Conservation (phyloP, 2,797 vertebrate genomes). For the Eutrigla gurnardus region DNA sequence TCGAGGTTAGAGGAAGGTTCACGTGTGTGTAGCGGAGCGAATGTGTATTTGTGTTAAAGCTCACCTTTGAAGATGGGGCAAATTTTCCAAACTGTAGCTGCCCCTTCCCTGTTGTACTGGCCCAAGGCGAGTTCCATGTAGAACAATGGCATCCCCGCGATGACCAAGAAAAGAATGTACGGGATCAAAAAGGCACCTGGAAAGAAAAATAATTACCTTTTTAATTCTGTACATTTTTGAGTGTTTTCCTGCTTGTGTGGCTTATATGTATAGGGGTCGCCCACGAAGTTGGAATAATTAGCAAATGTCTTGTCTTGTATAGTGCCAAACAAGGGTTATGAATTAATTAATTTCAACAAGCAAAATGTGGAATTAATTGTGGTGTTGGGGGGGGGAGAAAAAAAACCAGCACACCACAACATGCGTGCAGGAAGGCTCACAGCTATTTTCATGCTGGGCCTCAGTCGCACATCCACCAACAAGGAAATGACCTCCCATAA, state of each 20-base stretch:
- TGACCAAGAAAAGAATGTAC: slow-evolving; percentile 95
- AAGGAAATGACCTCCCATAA: slow-evolving; percentile 62
- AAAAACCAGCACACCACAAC: slow-evolving; percentile 34
- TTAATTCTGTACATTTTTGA: not conserved
- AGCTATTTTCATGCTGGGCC: slow-evolving; percentile 60
- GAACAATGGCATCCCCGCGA: slow-evolving; percentile 98
- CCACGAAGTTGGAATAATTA: no score
- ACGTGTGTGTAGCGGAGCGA: not conserved
- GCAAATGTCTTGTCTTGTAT: no score
- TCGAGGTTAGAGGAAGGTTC: slow-evolving; percentile 41
- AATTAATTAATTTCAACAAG: no score
- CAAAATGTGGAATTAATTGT: not conserved
- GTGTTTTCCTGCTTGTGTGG: not conserved
- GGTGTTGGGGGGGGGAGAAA: not conserved
- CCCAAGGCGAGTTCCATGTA: slow-evolving; percentile 99
- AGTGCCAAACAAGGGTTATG: no score
- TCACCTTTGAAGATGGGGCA: slow-evolving; percentile 98
- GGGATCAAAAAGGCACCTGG: slow-evolving; percentile 98
- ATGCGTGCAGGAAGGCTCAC: slow-evolving; percentile 40
- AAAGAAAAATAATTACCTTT: slow-evolving; percentile 34
- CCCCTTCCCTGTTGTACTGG: slow-evolving; percentile 98
- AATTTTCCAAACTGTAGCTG: slow-evolving; percentile 98
- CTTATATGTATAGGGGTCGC: no score
- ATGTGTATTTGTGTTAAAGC: slow-evolving; percentile 27
- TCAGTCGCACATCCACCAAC: slow-evolving; percentile 41